Evolutionary conservation across 2,797 vertebrate genomes (phyloP).

Genomic region (Zenarchopterus dispar): DNA sequence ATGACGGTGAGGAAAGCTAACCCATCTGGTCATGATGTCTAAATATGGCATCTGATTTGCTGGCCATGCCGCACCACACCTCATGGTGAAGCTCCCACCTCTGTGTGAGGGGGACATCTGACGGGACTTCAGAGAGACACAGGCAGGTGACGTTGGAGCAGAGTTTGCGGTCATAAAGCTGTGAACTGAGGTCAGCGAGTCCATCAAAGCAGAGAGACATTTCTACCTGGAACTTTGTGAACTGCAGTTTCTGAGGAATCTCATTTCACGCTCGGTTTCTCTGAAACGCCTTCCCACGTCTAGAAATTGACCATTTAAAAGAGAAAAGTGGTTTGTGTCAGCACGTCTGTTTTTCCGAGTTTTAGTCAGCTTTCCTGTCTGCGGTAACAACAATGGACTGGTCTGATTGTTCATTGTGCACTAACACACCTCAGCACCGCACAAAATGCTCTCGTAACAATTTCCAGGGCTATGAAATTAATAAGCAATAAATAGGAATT

Average conservation of each 20-base stretch:
- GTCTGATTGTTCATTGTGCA: not conserved
- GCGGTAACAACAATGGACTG: not conserved
- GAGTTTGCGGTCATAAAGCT: not conserved
- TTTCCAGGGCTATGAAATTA: slow-evolving; percentile 1
- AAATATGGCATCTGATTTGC: slow-evolving; percentile 56
- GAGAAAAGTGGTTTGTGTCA: too few species aligned
- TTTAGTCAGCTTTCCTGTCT: too few species aligned
- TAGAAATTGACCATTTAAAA: too few species aligned
- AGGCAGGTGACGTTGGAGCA: slow-evolving; percentile 16
- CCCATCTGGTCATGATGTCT: slow-evolving; percentile 48
- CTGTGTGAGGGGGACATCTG: slow-evolving; percentile 17
- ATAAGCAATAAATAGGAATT: slow-evolving; percentile 30
- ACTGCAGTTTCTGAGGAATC: slow-evolving; percentile 21
- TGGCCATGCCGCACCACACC: slow-evolving; percentile 22
- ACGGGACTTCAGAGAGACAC: slow-evolving; percentile 16
- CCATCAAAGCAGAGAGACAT: slow-evolving; percentile 11
- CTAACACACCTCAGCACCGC: not conserved
- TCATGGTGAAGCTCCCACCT: slow-evolving; percentile 36
- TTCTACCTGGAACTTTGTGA: slow-evolving; percentile 1
- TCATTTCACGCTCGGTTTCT: too few species aligned
- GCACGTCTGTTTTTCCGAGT: too few species aligned
- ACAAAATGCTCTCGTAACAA: not conserved
- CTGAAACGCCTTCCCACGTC: too few species aligned
- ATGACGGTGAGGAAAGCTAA: slow-evolving; percentile 18
- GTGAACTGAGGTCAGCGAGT: slow-evolving; percentile 26